Conservation (phyloP, 1,140 invertebrate genomes). For the Neotoxoptera formosana region DNA sequence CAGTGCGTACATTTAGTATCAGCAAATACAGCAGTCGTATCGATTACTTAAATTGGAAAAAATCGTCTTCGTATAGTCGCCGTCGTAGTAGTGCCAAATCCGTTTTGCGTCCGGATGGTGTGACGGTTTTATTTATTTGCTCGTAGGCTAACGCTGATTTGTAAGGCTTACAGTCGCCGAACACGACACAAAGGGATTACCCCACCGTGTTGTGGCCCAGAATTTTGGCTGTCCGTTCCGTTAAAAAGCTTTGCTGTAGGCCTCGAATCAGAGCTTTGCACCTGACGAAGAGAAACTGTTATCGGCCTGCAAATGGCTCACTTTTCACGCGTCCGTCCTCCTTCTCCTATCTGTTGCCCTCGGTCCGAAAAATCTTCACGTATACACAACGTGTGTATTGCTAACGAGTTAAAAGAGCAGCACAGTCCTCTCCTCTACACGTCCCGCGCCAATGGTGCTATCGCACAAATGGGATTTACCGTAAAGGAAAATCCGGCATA, state of each 20-base stretch:
- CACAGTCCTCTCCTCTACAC: neutral
- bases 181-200: constrained; percentile 43
- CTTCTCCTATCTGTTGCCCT: neutral
- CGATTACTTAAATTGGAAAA: constrained; percentile 57
- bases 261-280: constrained; percentile 26
- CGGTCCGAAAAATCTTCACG: neutral
- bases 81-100: constrained; percentile 35
- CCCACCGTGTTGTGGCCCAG: neutral
- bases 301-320: neutral
- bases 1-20: neutral
- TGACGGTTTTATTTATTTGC: constrained; percentile 55
- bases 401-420: neutral
- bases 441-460: neutral
- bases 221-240: constrained; percentile 43
- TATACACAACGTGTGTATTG: neutral
- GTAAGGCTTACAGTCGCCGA: constrained; percentile 49
- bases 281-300: constrained; percentile 45
- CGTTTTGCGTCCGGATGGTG: constrained; percentile 46
- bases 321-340: neutral
- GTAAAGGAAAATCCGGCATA: neutral
- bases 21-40: neutral
- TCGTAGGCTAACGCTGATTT: constrained; percentile 55
- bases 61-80: constrained; percentile 9
- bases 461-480: neutral
- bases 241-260: constrained; percentile 46